phyloP scores from a whole-genome alignment of 23 tunicate genomes.

The Phallusia fumigata region DNA sequence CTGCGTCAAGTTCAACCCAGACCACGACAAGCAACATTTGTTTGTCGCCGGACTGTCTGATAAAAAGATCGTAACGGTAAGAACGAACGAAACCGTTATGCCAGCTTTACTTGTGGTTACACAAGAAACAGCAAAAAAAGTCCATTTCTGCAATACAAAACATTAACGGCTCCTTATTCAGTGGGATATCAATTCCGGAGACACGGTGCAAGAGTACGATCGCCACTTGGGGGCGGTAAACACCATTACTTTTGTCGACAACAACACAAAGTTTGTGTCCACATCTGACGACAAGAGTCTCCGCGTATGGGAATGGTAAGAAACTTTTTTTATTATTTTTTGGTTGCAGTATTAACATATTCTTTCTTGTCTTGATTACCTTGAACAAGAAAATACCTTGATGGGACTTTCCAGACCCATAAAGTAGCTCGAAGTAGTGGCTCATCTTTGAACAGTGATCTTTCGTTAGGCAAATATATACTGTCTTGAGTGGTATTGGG shows the following conservation, averaged over 20 bases:
- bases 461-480: too few relatives aligned
- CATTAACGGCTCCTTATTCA: too few relatives aligned
- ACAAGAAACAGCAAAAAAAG: too few relatives aligned
- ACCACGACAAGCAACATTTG: slow-evolving; percentile 79
- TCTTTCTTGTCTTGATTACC: too few relatives aligned
- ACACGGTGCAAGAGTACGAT: slow-evolving; percentile 95
- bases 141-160: too few relatives aligned
- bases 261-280: slow-evolving; percentile 96
- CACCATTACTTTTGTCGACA: slow-evolving; percentile 97
- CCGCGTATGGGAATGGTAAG: slow-evolving; percentile 99
- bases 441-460: too few relatives aligned
- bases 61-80: slow-evolving; percentile 92
- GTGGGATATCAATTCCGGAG: slow-evolving; percentile 86
- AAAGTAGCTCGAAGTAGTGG: too few relatives aligned
- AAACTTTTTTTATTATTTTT: neutral
- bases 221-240: slow-evolving; percentile 98
- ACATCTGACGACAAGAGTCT: slow-evolving; percentile 98
- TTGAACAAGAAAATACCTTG: too few relatives aligned
- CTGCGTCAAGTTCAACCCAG: slow-evolving; percentile 98
- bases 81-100: slow-evolving; percentile 9
- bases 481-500: too few relatives aligned
- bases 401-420: too few relatives aligned
- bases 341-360: neutral
- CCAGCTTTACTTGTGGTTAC: too few relatives aligned
- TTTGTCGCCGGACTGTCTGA: slow-evolving; percentile 95